Percentiles rank a stretch among this genome's conserved stretches.
Conservation (phyloP, 2,888 invertebrate species). For the Drosophila recens region DNA sequence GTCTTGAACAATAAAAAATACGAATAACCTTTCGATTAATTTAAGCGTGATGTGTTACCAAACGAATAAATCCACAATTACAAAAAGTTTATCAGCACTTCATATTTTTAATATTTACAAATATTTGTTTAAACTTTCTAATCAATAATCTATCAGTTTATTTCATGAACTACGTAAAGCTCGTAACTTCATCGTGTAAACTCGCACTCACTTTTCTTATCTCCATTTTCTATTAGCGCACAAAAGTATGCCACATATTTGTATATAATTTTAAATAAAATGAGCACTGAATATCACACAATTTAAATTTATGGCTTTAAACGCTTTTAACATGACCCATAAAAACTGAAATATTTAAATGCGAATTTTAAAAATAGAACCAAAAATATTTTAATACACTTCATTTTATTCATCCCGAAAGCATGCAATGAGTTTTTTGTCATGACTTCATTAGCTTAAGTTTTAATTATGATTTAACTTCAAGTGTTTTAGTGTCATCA, state of each 20-base stretch:
- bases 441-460: not conserved
- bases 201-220: not conserved
- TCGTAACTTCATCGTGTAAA: not conserved
- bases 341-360: not conserved
- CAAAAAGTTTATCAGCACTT: not conserved
- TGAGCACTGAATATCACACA: not conserved
- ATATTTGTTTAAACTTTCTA: no score
- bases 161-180: no score
- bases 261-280: not conserved
- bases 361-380: not conserved
- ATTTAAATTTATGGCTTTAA: not conserved
- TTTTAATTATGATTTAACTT: conserved; percentile 15
- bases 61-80: conserved; percentile 7
- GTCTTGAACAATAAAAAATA: conserved; percentile 15
- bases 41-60: conserved; percentile 4
- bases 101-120: not conserved
- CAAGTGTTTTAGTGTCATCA: conserved; percentile 29
- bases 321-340: not conserved
- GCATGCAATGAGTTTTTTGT: conserved; percentile 29
- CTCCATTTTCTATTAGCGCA: not conserved
- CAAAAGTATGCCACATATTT: conserved; percentile 12
- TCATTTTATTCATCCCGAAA: conserved; percentile 4
- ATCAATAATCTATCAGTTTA: no score
- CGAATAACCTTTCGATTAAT: conserved; percentile 3
- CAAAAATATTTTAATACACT: not conserved